Evolutionary conservation across 2,113 vertebrate species (phyloP), one percentile per base, ranked within the genome.

Genomic region (Dolichallabes microphthalmus): DNA sequence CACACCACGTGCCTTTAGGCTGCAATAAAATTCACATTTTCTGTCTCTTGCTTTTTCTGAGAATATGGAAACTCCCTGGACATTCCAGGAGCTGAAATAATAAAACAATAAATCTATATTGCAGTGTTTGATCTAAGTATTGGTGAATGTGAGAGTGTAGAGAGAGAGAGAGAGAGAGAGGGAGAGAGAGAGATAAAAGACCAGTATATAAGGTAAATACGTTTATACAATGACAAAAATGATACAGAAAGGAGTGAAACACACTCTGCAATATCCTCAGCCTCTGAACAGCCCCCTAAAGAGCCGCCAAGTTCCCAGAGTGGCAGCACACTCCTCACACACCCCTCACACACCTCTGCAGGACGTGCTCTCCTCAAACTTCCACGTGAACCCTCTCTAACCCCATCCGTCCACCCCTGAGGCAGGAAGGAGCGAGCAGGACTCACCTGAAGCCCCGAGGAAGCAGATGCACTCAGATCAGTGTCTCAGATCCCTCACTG

Each of bases 1-100:
- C 25, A 52, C 85, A 89, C 81, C 89, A 87, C 84, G 64, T 69
- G 61, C 61, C 60, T 68, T 52, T n/a, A 45, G 35, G 10, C 58
- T 45, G 58, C 78, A 63, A 9, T 80, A 61, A 64, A 50, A 66
- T 39, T 66, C 79, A 81, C 39, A 30, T 45, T 39, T 60, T 20
- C 9, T 5, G 32, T 50, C 20, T 14, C 39, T 14, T 74, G 39
- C 71, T 50, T 22, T 14, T 52, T 50, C 71, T 52, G 11, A 74
- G 3, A 73, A 20, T 25, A 50, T 50, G 39, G 69, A 73, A 73
- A 73, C 11, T 53, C 45, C 13, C 50, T 15, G 12, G 39, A 39
- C 25, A 50, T 25, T 74, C 17, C 19, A 50, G 50, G 50, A 53
- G 74, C 10, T 8, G 3, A 30, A 55, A n/a, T 75, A 19, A 76